phyloP scores from a whole-genome alignment of 1,140 invertebrate species.

The Drosophila nigromelanica region DNA sequence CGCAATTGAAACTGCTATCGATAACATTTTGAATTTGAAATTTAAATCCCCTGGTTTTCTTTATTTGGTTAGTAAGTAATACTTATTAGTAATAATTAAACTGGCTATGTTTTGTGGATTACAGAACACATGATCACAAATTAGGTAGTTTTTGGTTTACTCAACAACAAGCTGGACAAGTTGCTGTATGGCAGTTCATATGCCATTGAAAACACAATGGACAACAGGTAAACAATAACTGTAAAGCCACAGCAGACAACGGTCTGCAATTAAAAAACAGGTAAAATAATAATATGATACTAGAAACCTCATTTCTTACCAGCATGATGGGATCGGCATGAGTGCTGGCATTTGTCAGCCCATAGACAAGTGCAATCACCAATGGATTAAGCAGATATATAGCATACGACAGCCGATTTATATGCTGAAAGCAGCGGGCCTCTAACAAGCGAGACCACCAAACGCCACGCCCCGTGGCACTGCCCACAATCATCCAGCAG shows the following conservation, averaged over 20 bases:
- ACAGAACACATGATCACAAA: conserved; percentile 60
- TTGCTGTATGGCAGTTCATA: conserved; percentile 83
- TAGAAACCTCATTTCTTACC: conserved; percentile 44
- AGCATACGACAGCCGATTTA: conserved; percentile 78
- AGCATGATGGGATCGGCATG: conserved; percentile 75
- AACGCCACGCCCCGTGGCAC: conserved; percentile 65
- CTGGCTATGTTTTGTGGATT: conserved; percentile 47
- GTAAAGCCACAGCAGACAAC: conserved; percentile 70
- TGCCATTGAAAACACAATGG: conserved; percentile 74
- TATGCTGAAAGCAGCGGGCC: conserved; percentile 71
- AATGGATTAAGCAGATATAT: conserved; percentile 82
- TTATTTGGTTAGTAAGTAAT: conserved; percentile 30
- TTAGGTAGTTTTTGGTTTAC: conserved; percentile 60
- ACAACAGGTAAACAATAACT: conserved; percentile 71
- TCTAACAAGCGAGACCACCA: conserved; percentile 80
- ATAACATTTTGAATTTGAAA: conserved; percentile 22
- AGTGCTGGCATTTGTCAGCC: conserved; percentile 65
- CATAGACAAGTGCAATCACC: conserved; percentile 70
- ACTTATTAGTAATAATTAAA: conserved; percentile 31
- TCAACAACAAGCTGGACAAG: conserved; percentile 65
- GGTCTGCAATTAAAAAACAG: conserved; percentile 43
- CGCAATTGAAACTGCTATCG: neutral
- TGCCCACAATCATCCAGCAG: conserved; percentile 82
- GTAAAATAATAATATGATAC: neutral
- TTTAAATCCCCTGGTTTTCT: conserved; percentile 16